Evolutionary conservation across 1,140 invertebrate genomes (phyloP), one percentile per base, ranked within the genome.

Genomic region (Heliconius himera): DNA sequence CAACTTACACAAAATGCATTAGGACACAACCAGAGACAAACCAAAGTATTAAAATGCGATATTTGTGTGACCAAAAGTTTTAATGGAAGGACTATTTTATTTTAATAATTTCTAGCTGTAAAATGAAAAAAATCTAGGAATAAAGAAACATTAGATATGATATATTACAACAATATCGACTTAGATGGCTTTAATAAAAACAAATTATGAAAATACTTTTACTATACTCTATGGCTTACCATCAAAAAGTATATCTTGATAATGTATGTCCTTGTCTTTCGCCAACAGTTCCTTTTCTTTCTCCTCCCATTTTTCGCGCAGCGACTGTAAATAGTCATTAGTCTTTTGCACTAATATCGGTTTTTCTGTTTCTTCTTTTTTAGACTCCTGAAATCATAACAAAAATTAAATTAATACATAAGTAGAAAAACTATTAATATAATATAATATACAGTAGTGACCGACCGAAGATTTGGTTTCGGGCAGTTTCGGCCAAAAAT

Each of bases 241-340:
- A 93, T 98, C 97, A 91, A 97, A 98, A 18, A 98, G 95, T 56
- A 99, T 95, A 94, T 99, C 98, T 91, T 98, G 97, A 89, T 99
- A 99, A 94, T 99, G 98, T 75, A 98, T 96, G 87, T 98, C 96
- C 77, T 82, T 89, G 70, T 95, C 94, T 95, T 97, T 91, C 85
- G 95, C 95, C 36, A 96, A 84, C 29, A 96, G 91, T 86, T 95
- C 95, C 81, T 89, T 95, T 87, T 96, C 96, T 85, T 97, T 96
- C 83, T 96, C 87, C 83, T 97, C 96, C 97, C 97, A 97, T 87
- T 96, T 95, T 70, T 95, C 86, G 16, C 96, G 93, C 74, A 96
- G 85, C 22, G 94, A 88, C 80, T 96, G 95, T 73, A 95, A 88
- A 80, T 95, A 95, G 84, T 96, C 95, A 90, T 96, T 96, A 4